Conservation (phyloP, 2,113 vertebrate genomes). For the Okapia johnstoni region DNA sequence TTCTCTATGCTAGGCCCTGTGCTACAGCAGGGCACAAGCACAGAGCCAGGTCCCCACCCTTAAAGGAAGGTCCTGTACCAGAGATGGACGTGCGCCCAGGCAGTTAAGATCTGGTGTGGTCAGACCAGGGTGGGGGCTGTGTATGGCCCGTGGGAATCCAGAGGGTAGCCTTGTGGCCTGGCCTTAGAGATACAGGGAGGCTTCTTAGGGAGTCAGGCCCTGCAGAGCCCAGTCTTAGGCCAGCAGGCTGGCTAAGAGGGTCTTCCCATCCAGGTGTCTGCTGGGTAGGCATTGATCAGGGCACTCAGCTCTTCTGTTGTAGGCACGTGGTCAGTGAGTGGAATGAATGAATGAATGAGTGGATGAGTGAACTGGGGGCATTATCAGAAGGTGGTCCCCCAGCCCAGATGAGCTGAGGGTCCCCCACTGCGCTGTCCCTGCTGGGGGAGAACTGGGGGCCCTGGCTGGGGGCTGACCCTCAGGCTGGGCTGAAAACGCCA, state of each 20-base stretch:
- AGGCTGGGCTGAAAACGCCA: accelerated
- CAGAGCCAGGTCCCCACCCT: neutral
- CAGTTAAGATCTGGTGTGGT: neutral
- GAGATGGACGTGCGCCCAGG: neutral
- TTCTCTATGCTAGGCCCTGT: neutral
- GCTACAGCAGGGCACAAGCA: neutral
- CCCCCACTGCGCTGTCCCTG: neutral
- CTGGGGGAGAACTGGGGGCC: neutral
- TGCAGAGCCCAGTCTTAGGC: neutral
- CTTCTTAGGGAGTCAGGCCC: neutral
- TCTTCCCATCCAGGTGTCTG: neutral
- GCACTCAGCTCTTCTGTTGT: neutral
- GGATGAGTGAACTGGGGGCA: neutral
- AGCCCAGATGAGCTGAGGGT: neutral
- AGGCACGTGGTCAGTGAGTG: neutral
- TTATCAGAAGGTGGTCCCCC: neutral
- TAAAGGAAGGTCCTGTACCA: neutral
- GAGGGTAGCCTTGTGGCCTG: neutral
- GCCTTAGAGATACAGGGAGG: neutral
- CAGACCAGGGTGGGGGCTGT: neutral
- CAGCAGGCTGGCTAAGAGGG: neutral
- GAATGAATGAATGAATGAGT: neutral
- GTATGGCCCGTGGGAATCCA: neutral
- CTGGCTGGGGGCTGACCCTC: neutral
- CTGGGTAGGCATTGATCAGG: neutral